Conservation (phyloP, 2,797 vertebrate genomes). For the Xenopus petersii region DNA sequence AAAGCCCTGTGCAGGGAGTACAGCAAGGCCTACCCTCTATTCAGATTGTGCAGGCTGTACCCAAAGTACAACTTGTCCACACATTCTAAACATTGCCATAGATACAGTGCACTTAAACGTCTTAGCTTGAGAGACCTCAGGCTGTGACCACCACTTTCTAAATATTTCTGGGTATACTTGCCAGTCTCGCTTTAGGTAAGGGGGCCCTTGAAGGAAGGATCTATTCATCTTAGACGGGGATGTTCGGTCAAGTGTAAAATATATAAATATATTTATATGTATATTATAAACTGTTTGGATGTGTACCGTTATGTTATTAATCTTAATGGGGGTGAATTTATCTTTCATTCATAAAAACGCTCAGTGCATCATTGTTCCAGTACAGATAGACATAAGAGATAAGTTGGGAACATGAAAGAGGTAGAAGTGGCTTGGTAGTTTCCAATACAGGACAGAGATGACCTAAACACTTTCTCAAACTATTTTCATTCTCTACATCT, state of each 20-base stretch:
- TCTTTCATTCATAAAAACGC: too few species aligned
- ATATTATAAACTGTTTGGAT: background rate
- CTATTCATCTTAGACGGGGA: background rate
- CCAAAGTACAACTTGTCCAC: constrained; percentile 79
- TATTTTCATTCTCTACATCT: too few species aligned
- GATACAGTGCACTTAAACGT: background rate
- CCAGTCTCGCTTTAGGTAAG: background rate
- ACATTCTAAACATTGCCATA: constrained; percentile 57
- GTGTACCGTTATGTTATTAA: background rate
- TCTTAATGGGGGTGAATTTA: background rate
- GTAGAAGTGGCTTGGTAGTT: too few species aligned
- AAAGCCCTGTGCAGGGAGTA: constrained; percentile 60
- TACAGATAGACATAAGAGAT: too few species aligned
- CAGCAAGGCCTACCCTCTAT: constrained; percentile 66
- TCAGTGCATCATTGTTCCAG: too few species aligned
- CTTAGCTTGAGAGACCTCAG: background rate
- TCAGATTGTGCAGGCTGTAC: constrained; percentile 73
- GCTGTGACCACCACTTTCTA: background rate
- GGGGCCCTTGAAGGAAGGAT: background rate
- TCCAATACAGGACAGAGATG: too few species aligned
- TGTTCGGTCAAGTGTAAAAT: background rate
- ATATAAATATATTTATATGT: background rate
- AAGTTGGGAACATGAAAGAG: too few species aligned
- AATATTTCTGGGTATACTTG: background rate
- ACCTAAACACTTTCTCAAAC: too few species aligned